A percentile compares a stretch with the other conserved stretches of the same genome.
Evolutionary conservation across 2,888 invertebrate species (phyloP).

Genomic region (Brenthis daphne): DNA sequence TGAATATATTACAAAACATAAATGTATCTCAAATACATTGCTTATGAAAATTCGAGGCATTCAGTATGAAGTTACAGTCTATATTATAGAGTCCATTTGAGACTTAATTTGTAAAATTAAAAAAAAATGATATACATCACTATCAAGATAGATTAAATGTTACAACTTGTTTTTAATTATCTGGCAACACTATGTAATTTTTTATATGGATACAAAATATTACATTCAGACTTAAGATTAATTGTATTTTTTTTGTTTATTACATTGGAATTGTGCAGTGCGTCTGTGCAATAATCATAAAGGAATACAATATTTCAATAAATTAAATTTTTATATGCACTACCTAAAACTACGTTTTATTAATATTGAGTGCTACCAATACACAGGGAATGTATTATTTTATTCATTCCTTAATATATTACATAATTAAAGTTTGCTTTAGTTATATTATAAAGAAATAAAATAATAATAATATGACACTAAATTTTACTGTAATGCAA

Average conservation of each 20-base stretch:
- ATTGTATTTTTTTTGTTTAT: background rate
- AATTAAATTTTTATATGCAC: constrained; percentile 11
- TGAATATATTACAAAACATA: constrained; percentile 46
- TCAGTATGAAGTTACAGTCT: constrained; percentile 49
- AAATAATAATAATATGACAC: no score
- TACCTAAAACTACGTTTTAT: constrained; percentile 1
- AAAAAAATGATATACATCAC: no score
- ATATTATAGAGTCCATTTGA: background rate
- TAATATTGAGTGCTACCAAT: constrained; percentile 3
- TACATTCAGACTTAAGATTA: constrained; percentile 2
- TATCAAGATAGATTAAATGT: background rate
- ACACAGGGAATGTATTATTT: background rate
- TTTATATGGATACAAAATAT: background rate
- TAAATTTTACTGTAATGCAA: no score
- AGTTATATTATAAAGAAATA: no score
- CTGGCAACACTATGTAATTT: background rate
- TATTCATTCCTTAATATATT: background rate
- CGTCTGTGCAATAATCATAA: constrained; percentile 2
- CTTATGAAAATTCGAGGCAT: constrained; percentile 59
- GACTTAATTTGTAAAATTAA: no score
- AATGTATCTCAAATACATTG: constrained; percentile 60
- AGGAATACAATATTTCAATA: constrained; percentile 17
- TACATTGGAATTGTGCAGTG: constrained; percentile 1
- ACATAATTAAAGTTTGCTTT: no score
- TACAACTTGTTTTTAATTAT: background rate